A percentile compares a stretch with the other conserved stretches of the same genome.
Conservation (phyloP, 1,140 invertebrate species). For the Samia ricini region DNA sequence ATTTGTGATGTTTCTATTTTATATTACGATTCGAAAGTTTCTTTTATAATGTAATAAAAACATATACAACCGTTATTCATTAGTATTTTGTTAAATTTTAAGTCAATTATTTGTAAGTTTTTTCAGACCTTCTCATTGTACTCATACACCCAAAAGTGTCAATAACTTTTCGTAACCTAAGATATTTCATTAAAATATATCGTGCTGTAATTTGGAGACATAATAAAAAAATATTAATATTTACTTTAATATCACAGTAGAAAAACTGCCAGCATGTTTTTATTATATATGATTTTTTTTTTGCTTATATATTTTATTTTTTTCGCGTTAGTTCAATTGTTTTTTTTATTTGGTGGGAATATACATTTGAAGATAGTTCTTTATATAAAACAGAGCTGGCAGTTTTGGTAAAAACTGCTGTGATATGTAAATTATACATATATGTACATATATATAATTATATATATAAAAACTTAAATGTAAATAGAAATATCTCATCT, state of each 20-base stretch:
- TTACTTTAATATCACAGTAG: constrained; percentile 76
- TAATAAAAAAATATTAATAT: constrained; percentile 63
- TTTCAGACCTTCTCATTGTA: constrained; percentile 60
- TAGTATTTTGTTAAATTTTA: constrained; percentile 39
- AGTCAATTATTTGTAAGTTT: constrained; percentile 69
- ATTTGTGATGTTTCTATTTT: constrained; percentile 38
- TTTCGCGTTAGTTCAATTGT: background rate
- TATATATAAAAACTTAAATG: constrained; percentile 45
- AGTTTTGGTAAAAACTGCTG: constrained; percentile 65
- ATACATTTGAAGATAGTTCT: background rate
- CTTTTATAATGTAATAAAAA: constrained; percentile 39
- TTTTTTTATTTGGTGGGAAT: background rate
- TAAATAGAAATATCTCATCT: constrained; percentile 34
- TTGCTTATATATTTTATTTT: constrained; percentile 6
- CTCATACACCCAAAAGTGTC: constrained; percentile 58
- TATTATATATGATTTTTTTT: constrained; percentile 18
- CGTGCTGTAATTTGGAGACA: constrained; percentile 54
- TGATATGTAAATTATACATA: constrained; percentile 55
- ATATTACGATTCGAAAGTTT: constrained; percentile 18
- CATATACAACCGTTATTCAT: constrained; percentile 39
- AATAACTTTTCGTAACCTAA: constrained; percentile 63
- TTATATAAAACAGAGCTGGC: constrained; percentile 38
- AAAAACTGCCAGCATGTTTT: constrained; percentile 65
- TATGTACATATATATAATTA: background rate
- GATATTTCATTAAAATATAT: constrained; percentile 14